phyloP scores from a whole-genome alignment of 35 echinoderm and acorn worm genomes.

The Eucidaris tribuloides region DNA sequence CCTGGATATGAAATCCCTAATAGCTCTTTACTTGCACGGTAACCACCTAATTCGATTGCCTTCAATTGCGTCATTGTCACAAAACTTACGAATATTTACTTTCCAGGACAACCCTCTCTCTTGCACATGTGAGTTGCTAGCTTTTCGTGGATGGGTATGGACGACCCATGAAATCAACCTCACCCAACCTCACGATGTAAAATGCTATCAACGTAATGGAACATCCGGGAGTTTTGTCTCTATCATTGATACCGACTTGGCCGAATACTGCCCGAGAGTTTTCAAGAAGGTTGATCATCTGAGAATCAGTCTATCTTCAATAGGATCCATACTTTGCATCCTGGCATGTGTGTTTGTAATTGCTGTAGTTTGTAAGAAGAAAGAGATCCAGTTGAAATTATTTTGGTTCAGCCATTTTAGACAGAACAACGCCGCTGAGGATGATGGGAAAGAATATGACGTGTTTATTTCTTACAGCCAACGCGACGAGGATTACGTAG shows the following conservation, averaged over 20 bases:
- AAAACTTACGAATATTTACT: conserved; percentile 10
- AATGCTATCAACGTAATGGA: not conserved
- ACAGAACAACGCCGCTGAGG: not conserved
- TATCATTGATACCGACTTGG: not conserved
- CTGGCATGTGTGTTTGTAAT: not conserved
- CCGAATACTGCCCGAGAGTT: not conserved
- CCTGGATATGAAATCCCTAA: not conserved
- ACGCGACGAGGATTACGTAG: conserved; percentile 50
- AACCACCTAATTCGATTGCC: not conserved
- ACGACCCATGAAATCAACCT: not conserved
- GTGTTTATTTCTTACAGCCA: conserved; percentile 77
- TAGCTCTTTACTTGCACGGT: not conserved
- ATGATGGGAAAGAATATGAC: conserved; percentile 40
- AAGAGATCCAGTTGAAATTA: not conserved
- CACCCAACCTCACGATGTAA: not conserved
- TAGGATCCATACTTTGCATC: not conserved
- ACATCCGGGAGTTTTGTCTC: not conserved
- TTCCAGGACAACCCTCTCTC: conserved; percentile 34
- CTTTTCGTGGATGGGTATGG: conserved; percentile 19
- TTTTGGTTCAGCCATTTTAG: not conserved
- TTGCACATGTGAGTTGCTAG: conserved; percentile 44
- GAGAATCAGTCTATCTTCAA: not conserved
- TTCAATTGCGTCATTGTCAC: not conserved
- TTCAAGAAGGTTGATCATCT: not conserved
- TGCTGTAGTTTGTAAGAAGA: conserved; percentile 23